Conservation (phyloP, 2,888 invertebrate species). For the Hedya salicella region DNA sequence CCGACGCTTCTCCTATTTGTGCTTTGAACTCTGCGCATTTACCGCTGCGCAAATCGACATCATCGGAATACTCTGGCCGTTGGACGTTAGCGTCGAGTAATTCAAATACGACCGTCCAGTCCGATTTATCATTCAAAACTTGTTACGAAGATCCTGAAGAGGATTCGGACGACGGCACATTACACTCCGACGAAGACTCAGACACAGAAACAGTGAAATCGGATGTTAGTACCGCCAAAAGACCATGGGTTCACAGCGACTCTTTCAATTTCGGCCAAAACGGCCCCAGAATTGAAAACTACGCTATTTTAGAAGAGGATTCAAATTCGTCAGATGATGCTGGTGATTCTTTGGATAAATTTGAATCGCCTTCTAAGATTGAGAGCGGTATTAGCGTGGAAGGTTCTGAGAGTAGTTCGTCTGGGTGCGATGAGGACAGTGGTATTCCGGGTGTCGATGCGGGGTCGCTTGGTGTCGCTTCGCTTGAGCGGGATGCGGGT, state of each 20-base stretch:
- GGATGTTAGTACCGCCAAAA: conserved; percentile 70
- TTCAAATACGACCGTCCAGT: conserved; percentile 74
- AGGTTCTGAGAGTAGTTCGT: conserved; percentile 71
- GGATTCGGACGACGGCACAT: conserved; percentile 67
- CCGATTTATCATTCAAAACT: conserved; percentile 74
- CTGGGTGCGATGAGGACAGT: conserved; percentile 72
- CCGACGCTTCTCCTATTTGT: conserved; percentile 66
- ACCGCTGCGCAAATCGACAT: conserved; percentile 72
- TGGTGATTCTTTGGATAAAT: conserved; percentile 51
- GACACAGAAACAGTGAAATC: conserved; percentile 78
- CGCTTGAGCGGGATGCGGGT: conserved; percentile 75
- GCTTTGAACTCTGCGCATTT: conserved; percentile 70
- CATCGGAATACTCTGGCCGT: conserved; percentile 80
- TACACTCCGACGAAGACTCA: conserved; percentile 76
- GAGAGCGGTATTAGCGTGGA: conserved; percentile 76
- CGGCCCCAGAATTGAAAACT: conserved; percentile 59
- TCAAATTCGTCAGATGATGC: conserved; percentile 54
- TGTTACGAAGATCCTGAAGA: conserved; percentile 76
- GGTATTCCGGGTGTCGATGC: conserved; percentile 73
- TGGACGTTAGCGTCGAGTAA: conserved; percentile 77
- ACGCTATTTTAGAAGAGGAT: conserved; percentile 64
- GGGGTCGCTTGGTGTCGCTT: conserved; percentile 76
- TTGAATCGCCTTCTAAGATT: conserved; percentile 66
- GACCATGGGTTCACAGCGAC: conserved; percentile 79
- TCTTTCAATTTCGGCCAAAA: conserved; percentile 73